Evolutionary conservation across 2,113 vertebrate genomes (phyloP).

Genomic region (Syngnathus scovelli): DNA sequence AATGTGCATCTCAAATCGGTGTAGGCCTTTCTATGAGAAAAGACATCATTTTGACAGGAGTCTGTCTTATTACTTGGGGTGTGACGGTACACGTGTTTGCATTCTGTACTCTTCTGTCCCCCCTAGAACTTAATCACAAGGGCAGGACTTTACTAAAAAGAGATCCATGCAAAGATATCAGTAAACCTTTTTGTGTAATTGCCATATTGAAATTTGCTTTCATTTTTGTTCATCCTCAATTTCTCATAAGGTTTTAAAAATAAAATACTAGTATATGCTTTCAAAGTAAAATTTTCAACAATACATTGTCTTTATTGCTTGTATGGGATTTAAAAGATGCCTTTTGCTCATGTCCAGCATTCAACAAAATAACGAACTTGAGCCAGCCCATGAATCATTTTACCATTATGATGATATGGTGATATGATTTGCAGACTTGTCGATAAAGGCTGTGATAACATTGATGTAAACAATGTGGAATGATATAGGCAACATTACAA

Average conservation of each 20-base stretch:
- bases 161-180: not conserved
- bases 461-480: conserved; percentile 40
- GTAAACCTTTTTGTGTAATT: not conserved
- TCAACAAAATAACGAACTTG: not conserved
- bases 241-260: not conserved
- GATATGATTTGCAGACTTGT: not conserved
- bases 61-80: not conserved
- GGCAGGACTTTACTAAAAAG: not conserved
- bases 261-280: not conserved
- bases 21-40: not conserved
- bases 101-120: too few species aligned
- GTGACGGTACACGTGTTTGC: not conserved
- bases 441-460: conserved; percentile 23
- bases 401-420: not conserved
- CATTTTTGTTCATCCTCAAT: not conserved
- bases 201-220: not conserved
- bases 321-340: not conserved
- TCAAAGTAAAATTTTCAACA: not conserved
- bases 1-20: not conserved
- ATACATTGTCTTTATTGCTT: not conserved
- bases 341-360: not conserved
- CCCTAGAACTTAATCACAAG: not conserved
- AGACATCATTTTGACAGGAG: not conserved
- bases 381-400: conserved; percentile 1
- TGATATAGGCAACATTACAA: conserved; percentile 16